A percentile compares a stretch with the other conserved stretches of the same genome.
Evolutionary conservation across 2,888 invertebrate genomes (phyloP).

Genomic region (Drosophila anceps): DNA sequence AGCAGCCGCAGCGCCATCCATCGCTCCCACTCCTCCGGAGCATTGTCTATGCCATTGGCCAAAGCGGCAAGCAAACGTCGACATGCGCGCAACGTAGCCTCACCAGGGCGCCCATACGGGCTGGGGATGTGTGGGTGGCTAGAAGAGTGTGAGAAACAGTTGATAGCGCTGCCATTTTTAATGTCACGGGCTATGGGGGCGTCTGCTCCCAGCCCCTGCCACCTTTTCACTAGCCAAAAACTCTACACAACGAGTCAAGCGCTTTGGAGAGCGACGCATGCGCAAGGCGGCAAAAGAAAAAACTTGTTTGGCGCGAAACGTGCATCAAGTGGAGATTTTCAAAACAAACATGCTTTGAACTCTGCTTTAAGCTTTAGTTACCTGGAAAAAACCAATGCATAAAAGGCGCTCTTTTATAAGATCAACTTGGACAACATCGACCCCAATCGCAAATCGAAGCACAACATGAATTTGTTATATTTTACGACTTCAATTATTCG

Average conservation of each 20-base stretch:
- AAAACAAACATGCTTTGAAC: background rate
- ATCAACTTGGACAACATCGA: background rate
- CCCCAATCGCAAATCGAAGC: slow-evolving; percentile 14
- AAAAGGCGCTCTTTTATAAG: slow-evolving; percentile 17
- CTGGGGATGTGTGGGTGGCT: slow-evolving; percentile 20
- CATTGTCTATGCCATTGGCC: slow-evolving; percentile 81
- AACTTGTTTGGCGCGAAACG: slow-evolving; percentile 59
- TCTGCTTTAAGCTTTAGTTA: background rate
- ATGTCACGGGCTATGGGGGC: slow-evolving; percentile 27
- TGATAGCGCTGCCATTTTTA: slow-evolving; percentile 75
- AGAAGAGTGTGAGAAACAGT: slow-evolving; percentile 14
- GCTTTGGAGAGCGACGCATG: slow-evolving; percentile 67
- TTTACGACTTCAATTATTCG: slow-evolving; percentile 49
- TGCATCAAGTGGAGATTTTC: background rate
- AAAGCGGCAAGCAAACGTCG: slow-evolving; percentile 60
- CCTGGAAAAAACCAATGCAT: background rate
- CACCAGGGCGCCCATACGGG: slow-evolving; percentile 16
- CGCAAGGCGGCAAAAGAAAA: slow-evolving; percentile 41
- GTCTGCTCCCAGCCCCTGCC: background rate
- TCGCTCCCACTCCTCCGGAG: slow-evolving; percentile 50
- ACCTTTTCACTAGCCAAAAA: slow-evolving; percentile 28
- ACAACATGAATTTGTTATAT: background rate
- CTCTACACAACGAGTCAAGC: slow-evolving; percentile 53
- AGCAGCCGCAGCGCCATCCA: slow-evolving; percentile 57
- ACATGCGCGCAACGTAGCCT: slow-evolving; percentile 69